phyloP scores from a whole-genome alignment of 2,797 vertebrate genomes.

The Gobionotothen gibberifrons region DNA sequence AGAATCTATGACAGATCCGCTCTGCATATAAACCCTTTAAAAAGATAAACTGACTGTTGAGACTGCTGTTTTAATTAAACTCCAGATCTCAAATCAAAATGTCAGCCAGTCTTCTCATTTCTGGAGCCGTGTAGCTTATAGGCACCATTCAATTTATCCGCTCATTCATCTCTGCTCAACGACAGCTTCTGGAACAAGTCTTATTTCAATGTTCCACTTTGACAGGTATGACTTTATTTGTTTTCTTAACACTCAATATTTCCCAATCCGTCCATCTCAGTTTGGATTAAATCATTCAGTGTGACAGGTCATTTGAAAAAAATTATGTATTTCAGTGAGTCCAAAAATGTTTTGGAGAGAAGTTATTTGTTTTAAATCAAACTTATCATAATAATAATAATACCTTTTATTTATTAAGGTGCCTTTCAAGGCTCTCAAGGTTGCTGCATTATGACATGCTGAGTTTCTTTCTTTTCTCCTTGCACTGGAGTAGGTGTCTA shows the following conservation, averaged over 20 bases:
- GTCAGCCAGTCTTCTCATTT: not conserved
- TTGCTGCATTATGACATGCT: no score
- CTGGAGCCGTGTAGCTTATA: not conserved
- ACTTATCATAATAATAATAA: not conserved
- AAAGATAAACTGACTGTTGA: constrained; percentile 5
- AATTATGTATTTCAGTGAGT: not conserved
- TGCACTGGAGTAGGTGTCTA: no score
- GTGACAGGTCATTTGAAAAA: no score
- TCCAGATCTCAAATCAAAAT: constrained; percentile 17
- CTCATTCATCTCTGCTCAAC: constrained; percentile 13
- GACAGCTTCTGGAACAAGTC: not conserved
- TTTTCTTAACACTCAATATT: constrained; percentile 16
- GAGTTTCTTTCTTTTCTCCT: no score
- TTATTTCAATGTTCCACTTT: constrained; percentile 10
- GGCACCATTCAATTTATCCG: not conserved
- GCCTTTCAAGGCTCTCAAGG: no score
- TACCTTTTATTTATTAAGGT: not conserved
- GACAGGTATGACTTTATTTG: constrained; percentile 27
- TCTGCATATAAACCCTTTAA: not conserved
- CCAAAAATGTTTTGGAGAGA: not conserved
- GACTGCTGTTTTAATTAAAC: constrained; percentile 8
- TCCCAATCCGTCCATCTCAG: constrained; percentile 10
- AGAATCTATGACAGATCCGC: not conserved
- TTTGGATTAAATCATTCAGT: constrained; percentile 7
- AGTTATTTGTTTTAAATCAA: not conserved